Conservation (phyloP, 2,113 vertebrate genomes). For the Carlito syrichta region DNA sequence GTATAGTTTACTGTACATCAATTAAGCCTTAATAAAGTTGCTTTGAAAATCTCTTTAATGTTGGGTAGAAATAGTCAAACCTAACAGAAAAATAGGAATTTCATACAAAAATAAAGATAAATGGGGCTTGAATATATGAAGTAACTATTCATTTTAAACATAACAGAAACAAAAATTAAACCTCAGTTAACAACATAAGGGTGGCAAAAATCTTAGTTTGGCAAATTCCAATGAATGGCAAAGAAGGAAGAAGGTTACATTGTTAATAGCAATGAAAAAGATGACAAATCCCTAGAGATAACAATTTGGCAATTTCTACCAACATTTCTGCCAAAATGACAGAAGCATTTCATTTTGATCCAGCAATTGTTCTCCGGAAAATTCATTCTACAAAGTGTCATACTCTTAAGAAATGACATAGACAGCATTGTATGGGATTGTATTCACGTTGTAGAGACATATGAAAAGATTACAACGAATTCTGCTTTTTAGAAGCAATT, state of each 20-base stretch:
- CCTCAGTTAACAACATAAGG: neutral
- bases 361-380: neutral
- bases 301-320: neutral
- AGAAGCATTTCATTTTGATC: slow-evolving; percentile 21
- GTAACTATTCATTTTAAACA: neutral
- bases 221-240: neutral
- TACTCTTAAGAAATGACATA: neutral
- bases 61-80: neutral
- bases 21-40: neutral
- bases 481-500: slow-evolving; percentile 6
- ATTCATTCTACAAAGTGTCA: neutral
- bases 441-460: neutral
- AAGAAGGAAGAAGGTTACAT: neutral
- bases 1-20: neutral
- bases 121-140: neutral
- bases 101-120: neutral
- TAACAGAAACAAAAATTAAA: neutral
- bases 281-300: neutral
- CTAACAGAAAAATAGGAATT: neutral
- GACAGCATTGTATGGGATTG: neutral
- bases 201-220: neutral
- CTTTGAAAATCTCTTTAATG: neutral
- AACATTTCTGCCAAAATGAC: neutral
- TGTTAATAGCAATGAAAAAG: neutral
- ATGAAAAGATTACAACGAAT: neutral